Evolutionary conservation across 1,140 invertebrate species (phyloP).

Genomic region (Drosophila punjabiensis): DNA sequence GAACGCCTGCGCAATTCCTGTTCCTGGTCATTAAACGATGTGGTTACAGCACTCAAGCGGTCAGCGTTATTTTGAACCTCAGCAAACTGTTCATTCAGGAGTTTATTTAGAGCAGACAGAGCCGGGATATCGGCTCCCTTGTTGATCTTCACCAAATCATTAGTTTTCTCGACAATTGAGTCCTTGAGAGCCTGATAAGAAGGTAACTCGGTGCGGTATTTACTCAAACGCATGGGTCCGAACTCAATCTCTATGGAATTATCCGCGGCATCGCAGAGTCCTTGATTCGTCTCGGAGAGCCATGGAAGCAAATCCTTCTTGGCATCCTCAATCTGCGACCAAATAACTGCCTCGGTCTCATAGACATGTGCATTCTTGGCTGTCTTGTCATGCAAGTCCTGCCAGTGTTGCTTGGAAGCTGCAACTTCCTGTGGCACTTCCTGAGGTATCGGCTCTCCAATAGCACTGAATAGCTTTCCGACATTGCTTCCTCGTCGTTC

Average conservation of each 20-base stretch:
- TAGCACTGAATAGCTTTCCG: conserved; percentile 90
- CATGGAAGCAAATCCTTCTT: conserved; percentile 94
- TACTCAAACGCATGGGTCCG: conserved; percentile 91
- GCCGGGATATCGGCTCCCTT: conserved; percentile 90
- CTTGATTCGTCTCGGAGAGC: conserved; percentile 92
- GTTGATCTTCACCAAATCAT: conserved; percentile 93
- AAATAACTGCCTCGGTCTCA: conserved; percentile 95
- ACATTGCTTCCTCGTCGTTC: conserved; percentile 90
- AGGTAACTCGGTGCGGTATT: conserved; percentile 95
- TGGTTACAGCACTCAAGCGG: conserved; percentile 90
- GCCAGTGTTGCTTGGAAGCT: conserved; percentile 90
- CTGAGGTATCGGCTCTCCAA: conserved; percentile 90
- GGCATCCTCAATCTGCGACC: conserved; percentile 95
- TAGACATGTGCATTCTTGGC: conserved; percentile 91
- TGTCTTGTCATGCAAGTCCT: conserved; percentile 89
- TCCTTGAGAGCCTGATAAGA: conserved; percentile 91
- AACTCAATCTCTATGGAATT: conserved; percentile 92
- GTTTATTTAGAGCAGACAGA: conserved; percentile 89
- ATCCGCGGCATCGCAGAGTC: conserved; percentile 90
- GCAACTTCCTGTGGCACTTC: conserved; percentile 89
- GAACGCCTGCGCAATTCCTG: conserved; percentile 90
- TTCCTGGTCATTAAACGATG: conserved; percentile 91
- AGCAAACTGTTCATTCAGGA: conserved; percentile 92
- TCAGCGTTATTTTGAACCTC: conserved; percentile 90
- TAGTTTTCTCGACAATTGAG: conserved; percentile 91